phyloP scores from a whole-genome alignment of 2,113 vertebrate genomes.

The Halichoeres trimaculatus region DNA sequence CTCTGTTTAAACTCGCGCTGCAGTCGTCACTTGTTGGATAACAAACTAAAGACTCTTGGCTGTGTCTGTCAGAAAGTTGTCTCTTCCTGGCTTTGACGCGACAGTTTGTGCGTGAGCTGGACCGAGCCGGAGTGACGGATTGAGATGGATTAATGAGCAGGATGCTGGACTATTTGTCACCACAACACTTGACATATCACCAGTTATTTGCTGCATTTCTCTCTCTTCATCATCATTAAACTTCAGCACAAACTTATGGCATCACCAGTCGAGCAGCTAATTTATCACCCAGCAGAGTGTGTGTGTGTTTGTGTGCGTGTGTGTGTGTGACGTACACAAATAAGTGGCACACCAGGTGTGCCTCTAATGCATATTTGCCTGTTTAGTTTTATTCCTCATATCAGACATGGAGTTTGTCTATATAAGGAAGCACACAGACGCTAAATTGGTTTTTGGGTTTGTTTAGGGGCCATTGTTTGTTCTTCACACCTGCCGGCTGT shows the following conservation, averaged over 20 bases:
- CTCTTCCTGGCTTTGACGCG: conserved; percentile 35
- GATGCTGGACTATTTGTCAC: conserved; percentile 65
- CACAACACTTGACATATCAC: conserved; percentile 57
- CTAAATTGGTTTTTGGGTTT: conserved; percentile 80
- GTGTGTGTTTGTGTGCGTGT: neutral
- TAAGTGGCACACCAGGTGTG: conserved; percentile 65
- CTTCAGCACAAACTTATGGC: conserved; percentile 60
- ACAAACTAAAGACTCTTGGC: conserved; percentile 34
- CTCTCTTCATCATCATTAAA: conserved; percentile 74
- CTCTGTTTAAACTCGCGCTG: conserved; percentile 20
- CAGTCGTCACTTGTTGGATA: conserved; percentile 11
- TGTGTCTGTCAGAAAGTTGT: neutral
- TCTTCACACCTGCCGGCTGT: conserved; percentile 69
- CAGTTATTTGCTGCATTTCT: conserved; percentile 57
- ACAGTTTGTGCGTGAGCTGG: conserved; percentile 56
- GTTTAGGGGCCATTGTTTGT: conserved; percentile 74
- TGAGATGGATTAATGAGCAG: conserved; percentile 72
- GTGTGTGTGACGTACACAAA: conserved; percentile 47
- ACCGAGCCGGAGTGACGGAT: conserved; percentile 46
- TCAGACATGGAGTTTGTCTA: conserved; percentile 71
- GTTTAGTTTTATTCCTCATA: conserved; percentile 65
- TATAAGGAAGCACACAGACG: conserved; percentile 70
- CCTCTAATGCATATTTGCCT: conserved; percentile 68
- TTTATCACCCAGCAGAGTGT: conserved; percentile 53
- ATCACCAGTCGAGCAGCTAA: conserved; percentile 61